These are phyloP conservation scores for Eugnorisma glareosa DNA, from an alignment of 2,888 invertebrate genomes.

Conservation along the genomic window DNA sequence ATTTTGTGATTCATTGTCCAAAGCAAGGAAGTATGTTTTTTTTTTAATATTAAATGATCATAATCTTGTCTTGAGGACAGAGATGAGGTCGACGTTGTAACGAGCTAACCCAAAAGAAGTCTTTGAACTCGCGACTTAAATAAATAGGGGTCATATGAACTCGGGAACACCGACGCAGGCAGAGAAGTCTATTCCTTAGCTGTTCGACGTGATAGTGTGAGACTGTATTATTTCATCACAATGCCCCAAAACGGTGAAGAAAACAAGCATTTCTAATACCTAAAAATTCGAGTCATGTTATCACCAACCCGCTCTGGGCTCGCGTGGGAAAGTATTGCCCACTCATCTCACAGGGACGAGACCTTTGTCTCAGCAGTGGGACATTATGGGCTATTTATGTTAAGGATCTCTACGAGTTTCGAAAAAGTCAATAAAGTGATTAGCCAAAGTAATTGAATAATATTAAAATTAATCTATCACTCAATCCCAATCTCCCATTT, in stretches of 20 bases:
- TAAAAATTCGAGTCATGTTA: background rate
- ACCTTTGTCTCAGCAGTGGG: background rate
- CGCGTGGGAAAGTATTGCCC: background rate
- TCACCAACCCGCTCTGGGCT: background rate
- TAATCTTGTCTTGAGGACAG: too few relatives aligned
- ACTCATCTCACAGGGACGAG: background rate
- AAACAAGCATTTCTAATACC: background rate
- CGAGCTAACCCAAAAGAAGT: too few relatives aligned
- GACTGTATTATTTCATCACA: background rate
- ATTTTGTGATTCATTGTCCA: background rate
- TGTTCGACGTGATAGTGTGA: background rate
- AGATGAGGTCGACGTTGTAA: too few relatives aligned
- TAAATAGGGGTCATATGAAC: too few relatives aligned
- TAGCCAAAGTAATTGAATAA: background rate
- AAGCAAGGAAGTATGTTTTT: background rate
- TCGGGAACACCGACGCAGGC: too few relatives aligned
- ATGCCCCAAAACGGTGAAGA: background rate
- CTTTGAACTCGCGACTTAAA: too few relatives aligned
- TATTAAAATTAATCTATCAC: background rate
- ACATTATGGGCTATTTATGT: background rate
- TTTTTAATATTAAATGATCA: too few relatives aligned
- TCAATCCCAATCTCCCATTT: background rate
- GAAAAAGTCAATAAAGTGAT: background rate
- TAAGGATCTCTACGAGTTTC: background rate
- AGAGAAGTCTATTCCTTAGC: too few relatives aligned